Base-by-base conservation (phyloP, 1,140 invertebrate species). In the Drosophila serrata region DNA sequence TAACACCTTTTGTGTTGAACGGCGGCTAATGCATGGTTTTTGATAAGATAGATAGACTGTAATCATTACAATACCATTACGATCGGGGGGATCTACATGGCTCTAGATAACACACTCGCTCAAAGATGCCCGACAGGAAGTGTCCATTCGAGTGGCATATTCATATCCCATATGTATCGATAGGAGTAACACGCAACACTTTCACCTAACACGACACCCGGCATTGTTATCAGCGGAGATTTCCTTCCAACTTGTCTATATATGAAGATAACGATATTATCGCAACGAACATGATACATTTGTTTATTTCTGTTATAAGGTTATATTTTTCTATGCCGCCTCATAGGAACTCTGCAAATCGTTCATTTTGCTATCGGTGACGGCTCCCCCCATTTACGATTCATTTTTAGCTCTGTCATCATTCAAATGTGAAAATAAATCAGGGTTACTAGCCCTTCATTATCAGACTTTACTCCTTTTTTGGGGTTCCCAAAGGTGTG, bases 271-370 rank as follows among this genome's bases (percentile, higher is more conserved):
- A 90, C 48, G 49, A 75, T 81, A 65, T 82, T 87, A 82, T 88
- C 75, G 39, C 75, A 35, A 45, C 67, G 49, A 84, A 81, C 57
- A 84, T 81, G 84, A 88, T 81, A 90, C 73, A 90, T 87, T 81
- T 84, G 76, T 81, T 82, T 81, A 57, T 53, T 75, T 60, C 39
- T 77, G 39, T 29, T 67, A 17, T 74, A 43, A 15, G 24, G 12
- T 40, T 67, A 62, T 69, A 56, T 27, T 70, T 59, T 51, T 35
- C 22, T 53, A 22, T 13, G 31, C 56, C 33, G 62, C 22, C 40
- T 27, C 13, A 59, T 55, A 46, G 63, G 27, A 65, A 35, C 62
- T 22, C 31, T 9, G 13, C n/a, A 37, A 37, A 61, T 45, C 37
- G 22, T 37, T 24, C 27, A 27, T 31, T 55, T n/a, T 33, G 5